These are phyloP conservation scores for Fregata magnificens DNA, from an alignment of 2,113 vertebrate genomes.

Conservation along the genomic window DNA sequence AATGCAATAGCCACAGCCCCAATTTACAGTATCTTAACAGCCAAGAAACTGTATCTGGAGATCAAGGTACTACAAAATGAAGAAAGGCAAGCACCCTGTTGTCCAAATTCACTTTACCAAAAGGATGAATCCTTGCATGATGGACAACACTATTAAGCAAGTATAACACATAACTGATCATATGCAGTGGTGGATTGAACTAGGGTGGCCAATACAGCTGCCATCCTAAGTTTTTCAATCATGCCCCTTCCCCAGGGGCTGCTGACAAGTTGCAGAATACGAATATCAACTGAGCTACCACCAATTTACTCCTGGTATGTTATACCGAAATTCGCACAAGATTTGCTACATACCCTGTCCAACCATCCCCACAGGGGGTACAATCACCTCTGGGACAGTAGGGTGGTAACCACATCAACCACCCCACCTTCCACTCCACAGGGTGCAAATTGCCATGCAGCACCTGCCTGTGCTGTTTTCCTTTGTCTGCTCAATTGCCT, in stretches of 20 bases:
- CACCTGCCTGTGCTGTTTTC: accelerated
- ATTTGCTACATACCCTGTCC: neutral
- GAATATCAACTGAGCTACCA: neutral
- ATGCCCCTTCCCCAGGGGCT: neutral
- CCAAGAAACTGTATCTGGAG: neutral
- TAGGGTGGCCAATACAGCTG: neutral
- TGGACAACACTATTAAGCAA: neutral
- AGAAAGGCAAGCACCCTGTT: neutral
- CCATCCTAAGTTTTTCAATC: neutral
- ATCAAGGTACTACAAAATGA: neutral
- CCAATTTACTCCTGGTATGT: accelerated
- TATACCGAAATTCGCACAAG: neutral
- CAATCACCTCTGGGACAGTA: neutral
- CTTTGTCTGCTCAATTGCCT: neutral
- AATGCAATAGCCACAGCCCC: neutral
- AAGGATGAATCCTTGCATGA: neutral
- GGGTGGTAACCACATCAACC: neutral
- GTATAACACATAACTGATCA: accelerated
- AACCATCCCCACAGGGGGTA: neutral
- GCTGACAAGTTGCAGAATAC: neutral
- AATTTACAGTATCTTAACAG: neutral
- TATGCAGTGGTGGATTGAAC: neutral
- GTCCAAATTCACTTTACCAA: neutral
- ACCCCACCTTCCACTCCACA: neutral
- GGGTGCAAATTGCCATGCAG: accelerated